Base-by-base conservation (phyloP, 2,797 vertebrate genomes). In the Acipenser ruthenus region DNA sequence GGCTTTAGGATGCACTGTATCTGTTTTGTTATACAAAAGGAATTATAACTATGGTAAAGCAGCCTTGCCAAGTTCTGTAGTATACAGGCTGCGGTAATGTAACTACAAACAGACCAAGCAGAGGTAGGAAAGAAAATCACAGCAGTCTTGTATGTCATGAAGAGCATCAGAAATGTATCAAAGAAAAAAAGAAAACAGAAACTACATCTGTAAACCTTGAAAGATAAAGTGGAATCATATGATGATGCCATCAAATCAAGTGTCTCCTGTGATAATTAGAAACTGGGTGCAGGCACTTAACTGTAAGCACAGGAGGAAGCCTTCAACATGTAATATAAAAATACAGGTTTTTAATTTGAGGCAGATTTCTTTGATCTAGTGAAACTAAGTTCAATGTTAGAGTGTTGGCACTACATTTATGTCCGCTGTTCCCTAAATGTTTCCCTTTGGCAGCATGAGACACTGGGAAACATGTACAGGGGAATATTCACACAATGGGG, bases 41-140 rank as follows among this genome's bases (percentile, higher is more conserved):
- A 37, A 37, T 37, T 37, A 4, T 37, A 37, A 37, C 37, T 5
- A 37, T 37, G 37, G 37, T 37, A 37, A 37, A 37, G 48, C 53
- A 49, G 8, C 47, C 12, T 48, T 49, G 53, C 5, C 3, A 37
- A 37, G 37, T 37, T 37, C 37, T 37, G 5, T 37, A 37, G 4
- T 50, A 18, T 60, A 58, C 5, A 58, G 56, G 18, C 65, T 66
- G 65, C 56, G n/a, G 6, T 8, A 60, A 50, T 47, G 59, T 66
- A 66, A 66, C 13, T 60, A 47, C 65, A 66, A 66, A 66, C 65
- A 66, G 65, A 66, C 58, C 7, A 12, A 13, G 49, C 60, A 49
- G 51, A 58, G 23, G 10, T 56, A 50, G 11, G 53, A 66, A 60
- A 18, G 15, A 58, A 47, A 48, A 50, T 15, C 11, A 23, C 49